Conservation (phyloP, 2,888 invertebrate genomes). For the Anthrax anthrax region DNA sequence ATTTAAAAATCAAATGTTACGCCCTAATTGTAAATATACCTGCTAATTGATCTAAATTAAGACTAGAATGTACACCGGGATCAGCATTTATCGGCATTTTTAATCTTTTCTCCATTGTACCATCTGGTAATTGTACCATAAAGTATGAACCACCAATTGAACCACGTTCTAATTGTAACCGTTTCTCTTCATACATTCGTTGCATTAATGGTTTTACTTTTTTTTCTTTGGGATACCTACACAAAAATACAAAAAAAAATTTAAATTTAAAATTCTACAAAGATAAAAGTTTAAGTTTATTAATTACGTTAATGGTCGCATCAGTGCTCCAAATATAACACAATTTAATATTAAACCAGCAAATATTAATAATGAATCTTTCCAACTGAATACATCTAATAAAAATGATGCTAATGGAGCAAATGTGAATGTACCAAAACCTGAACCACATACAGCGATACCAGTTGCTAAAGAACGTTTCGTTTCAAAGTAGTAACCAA, state of each 20-base stretch:
- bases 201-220: slow-evolving; percentile 64
- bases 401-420: slow-evolving; percentile 77
- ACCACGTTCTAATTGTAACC: slow-evolving; percentile 79
- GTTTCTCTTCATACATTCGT: slow-evolving; percentile 85
- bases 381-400: slow-evolving; percentile 70
- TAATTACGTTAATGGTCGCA: slow-evolving; percentile 28
- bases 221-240: slow-evolving; percentile 31
- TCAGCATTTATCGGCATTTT: slow-evolving; percentile 86
- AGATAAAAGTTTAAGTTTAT: not conserved
- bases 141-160: slow-evolving; percentile 80
- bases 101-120: slow-evolving; percentile 76
- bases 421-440: slow-evolving; percentile 88
- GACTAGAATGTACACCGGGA: slow-evolving; percentile 85
- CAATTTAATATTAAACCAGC: slow-evolving; percentile 89
- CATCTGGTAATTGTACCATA: slow-evolving; percentile 76
- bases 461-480: slow-evolving; percentile 88
- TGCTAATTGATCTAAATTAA: slow-evolving; percentile 71
- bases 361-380: slow-evolving; percentile 75
- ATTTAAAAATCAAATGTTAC: not conserved
- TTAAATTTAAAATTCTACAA: not conserved
- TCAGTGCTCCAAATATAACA: slow-evolving; percentile 60
- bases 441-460: slow-evolving; percentile 90
- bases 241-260: not conserved
- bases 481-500: slow-evolving; percentile 95
- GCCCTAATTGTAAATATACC: slow-evolving; percentile 24